Conservation (phyloP, 2,113 vertebrate genomes). For the Pandion haliaetus region DNA sequence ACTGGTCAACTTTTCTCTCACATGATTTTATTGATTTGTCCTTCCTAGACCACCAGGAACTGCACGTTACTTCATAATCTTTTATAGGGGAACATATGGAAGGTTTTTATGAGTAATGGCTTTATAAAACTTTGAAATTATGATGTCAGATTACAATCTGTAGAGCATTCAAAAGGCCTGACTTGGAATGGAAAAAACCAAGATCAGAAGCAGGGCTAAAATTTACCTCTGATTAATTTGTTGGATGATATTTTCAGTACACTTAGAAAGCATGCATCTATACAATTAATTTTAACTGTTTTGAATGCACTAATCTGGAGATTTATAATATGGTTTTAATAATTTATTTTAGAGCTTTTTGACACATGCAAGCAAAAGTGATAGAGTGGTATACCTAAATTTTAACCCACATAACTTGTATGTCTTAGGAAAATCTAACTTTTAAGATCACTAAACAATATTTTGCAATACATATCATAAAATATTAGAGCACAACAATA, state of each 20-base stretch:
- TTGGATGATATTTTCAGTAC: not conserved
- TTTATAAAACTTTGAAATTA: not conserved
- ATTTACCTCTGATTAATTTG: not conserved
- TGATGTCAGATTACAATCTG: not conserved
- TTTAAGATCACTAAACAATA: not conserved
- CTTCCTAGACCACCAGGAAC: not conserved
- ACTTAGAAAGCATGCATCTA: not conserved
- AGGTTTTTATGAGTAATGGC: not conserved
- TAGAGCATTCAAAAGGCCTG: not conserved
- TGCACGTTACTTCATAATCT: not conserved
- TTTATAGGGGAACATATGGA: not conserved
- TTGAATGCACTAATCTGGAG: not conserved
- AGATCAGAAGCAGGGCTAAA: not conserved
- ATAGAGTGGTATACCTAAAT: not conserved
- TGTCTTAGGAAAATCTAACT: not conserved
- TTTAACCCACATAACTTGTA: not conserved
- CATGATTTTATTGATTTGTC: not conserved
- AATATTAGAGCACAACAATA: not conserved
- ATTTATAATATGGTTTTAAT: not conserved
- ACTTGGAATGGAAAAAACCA: not conserved
- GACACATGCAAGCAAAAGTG: not conserved
- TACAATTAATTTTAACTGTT: not conserved
- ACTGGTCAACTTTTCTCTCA: accelerated
- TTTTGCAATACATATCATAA: not conserved
- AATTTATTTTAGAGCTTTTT: not conserved